Evolutionary conservation across 2,888 invertebrate species (phyloP), one percentile per base, ranked within the genome.

Genomic region (Panorpa germanica): DNA sequence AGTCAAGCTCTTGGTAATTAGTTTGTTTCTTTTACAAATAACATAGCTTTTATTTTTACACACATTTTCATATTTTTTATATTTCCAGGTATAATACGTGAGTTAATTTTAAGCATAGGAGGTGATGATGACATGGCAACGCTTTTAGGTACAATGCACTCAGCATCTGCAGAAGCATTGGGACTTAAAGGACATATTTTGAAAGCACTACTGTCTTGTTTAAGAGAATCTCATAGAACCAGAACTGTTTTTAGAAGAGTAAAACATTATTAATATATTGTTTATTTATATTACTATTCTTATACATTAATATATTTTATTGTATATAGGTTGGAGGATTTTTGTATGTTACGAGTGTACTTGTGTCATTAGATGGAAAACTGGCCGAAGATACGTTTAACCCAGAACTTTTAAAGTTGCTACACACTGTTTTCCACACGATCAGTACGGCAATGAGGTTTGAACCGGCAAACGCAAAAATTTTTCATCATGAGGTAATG

Each of bases 401-500:
- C 34, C 54, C 52, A 28, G 81, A 85, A 45, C 64, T 82, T 41
- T 56, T 91, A 32, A 65, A 74, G 28, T 55, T 93, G 32, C 59
- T 93, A 34, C 76, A 82, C 46, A 73, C 85, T 32, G 86, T 93
- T 7, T 93, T 95, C 55, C 85, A 86, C 47, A 90, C 91, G 0
- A 70, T 98, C 40, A 85, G 88, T 35, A 86, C 93, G 1, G 93
- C 95, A 3, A 96, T 98, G 96, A 65, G 98, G 41, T 98, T 93
- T 50, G 98, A 98, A 53, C 98, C 98, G 2, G 95, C 95, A 1
- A 98, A 98, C 53, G 96, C 96, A 0, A 91, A 91, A 52, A 90
- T 91, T 59, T 98, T 98, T 59, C 78, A 90, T 47, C 80, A 86
- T 39, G 96, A 98, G 67, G 81, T 80, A 43, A 46, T 46, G 40